A percentile compares a stretch with the other conserved stretches of the same genome.
Conservation (phyloP, 2,888 invertebrate species). For the Mythimna loreyi region DNA sequence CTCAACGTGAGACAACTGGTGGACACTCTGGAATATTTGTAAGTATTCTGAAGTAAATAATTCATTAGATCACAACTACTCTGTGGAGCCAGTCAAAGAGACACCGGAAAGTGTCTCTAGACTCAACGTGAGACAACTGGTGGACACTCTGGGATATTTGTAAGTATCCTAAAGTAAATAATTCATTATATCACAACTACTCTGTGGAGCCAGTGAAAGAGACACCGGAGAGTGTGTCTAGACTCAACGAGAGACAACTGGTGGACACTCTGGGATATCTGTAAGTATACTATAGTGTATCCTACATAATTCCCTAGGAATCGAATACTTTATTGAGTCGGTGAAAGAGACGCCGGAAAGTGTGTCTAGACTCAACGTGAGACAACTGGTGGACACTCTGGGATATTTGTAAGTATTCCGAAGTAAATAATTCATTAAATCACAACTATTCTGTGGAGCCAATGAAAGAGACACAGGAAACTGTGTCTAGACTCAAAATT, state of each 20-base stretch:
- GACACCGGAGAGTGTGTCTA: too few species aligned
- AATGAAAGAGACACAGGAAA: too few species aligned
- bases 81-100: slow-evolving; percentile 74
- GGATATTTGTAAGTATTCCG: slow-evolving; percentile 84
- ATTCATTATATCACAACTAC: too few species aligned
- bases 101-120: slow-evolving; percentile 77
- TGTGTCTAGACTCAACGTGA: slow-evolving; percentile 74
- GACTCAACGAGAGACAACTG: slow-evolving; percentile 80
- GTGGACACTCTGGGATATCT: slow-evolving; percentile 85
- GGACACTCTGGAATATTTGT: slow-evolving; percentile 86
- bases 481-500: slow-evolving; percentile 74
- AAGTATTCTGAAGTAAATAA: slow-evolving; percentile 71
- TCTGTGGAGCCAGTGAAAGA: too few species aligned
- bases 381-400: slow-evolving; percentile 80
- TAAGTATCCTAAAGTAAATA: too few species aligned
- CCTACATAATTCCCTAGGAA: too few species aligned
- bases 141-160: slow-evolving; percentile 86
- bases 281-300: slow-evolving; percentile 81
- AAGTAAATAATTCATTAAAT: too few species aligned
- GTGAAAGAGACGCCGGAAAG: too few species aligned
- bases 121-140: slow-evolving; percentile 11
- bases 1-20: slow-evolving; percentile 86
- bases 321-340: too few species aligned
- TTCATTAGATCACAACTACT: slow-evolving; percentile 85
- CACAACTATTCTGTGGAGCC: slow-evolving; percentile 60